Conservation (phyloP, 2,797 vertebrate species). For the Heliangelus exortis region DNA sequence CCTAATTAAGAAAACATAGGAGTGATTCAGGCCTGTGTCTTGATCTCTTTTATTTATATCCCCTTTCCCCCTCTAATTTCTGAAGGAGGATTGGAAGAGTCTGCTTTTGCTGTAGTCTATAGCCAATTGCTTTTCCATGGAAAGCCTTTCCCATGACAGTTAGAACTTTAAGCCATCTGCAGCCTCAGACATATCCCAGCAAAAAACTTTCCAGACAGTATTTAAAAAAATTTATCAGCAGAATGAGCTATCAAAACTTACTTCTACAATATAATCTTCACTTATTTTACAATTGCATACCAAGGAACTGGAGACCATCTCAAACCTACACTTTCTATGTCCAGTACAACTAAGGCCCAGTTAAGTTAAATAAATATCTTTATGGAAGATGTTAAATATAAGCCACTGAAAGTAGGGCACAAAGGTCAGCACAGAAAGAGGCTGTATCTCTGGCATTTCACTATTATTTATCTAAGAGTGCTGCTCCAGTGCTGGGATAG, state of each 20-base stretch:
- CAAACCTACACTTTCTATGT: neutral
- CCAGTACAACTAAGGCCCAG: neutral
- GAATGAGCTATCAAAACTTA: neutral
- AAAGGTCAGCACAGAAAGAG: neutral
- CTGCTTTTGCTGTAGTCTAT: neutral
- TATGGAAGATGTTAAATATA: neutral
- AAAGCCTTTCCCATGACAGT: neutral
- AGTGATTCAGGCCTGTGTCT: neutral
- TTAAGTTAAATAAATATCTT: neutral
- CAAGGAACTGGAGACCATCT: neutral
- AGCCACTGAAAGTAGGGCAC: neutral
- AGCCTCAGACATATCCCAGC: neutral
- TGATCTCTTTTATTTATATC: neutral
- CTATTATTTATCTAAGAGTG: neutral
- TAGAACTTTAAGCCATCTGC: neutral
- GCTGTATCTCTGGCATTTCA: neutral
- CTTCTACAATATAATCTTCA: neutral
- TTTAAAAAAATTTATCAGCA: neutral
- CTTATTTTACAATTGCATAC: neutral
- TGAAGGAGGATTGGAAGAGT: neutral
- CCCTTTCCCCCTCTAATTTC: neutral
- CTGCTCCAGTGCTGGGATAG: neutral
- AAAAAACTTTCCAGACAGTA: neutral
- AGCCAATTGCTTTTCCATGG: neutral
- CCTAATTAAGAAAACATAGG: accelerated